phyloP scores from a whole-genome alignment of 2,888 invertebrate species.

The Heliconius aoede region DNA sequence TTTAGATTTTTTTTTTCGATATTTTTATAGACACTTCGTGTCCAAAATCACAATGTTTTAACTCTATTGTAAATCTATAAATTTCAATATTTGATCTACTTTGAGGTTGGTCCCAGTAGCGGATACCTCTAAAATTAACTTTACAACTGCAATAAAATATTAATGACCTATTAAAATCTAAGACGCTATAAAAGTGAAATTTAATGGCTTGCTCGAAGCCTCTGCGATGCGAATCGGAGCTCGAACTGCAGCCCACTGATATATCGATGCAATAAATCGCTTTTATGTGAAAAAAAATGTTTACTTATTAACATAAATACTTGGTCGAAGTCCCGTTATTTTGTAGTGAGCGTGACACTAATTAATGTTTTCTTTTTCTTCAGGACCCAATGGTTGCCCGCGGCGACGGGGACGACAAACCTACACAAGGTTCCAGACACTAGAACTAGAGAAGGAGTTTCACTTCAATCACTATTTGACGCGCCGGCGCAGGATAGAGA shows the following conservation, averaged over 20 bases:
- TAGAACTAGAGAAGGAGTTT: slow-evolving; percentile 99
- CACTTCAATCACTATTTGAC: slow-evolving; percentile 99
- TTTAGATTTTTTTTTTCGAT: slow-evolving; percentile 45
- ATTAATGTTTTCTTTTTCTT: slow-evolving; percentile 68
- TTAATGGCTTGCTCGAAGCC: slow-evolving; percentile 73
- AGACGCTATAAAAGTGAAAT: slow-evolving; percentile 82
- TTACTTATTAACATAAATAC: slow-evolving; percentile 43
- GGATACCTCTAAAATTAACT: slow-evolving; percentile 80
- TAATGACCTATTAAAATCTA: slow-evolving; percentile 82
- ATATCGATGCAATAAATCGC: slow-evolving; percentile 75
- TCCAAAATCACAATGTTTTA: slow-evolving; percentile 43
- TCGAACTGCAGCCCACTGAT: slow-evolving; percentile 66
- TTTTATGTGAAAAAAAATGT: slow-evolving; percentile 54
- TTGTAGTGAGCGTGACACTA: slow-evolving; percentile 40
- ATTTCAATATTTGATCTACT: slow-evolving; percentile 65
- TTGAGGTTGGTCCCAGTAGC: slow-evolving; percentile 75
- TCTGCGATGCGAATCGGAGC: slow-evolving; percentile 67
- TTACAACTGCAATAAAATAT: slow-evolving; percentile 78
- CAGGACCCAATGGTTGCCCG: slow-evolving; percentile 98
- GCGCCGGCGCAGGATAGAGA: slow-evolving; percentile 97
- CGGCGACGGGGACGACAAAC: slow-evolving; percentile 97
- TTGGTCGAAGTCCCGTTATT: slow-evolving; percentile 35
- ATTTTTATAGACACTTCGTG: slow-evolving; percentile 39
- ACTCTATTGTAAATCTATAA: slow-evolving; percentile 49
- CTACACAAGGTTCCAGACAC: slow-evolving; percentile 98